Base-by-base conservation (phyloP, 2,888 invertebrate genomes). In the Herminia tarsipennalis region DNA sequence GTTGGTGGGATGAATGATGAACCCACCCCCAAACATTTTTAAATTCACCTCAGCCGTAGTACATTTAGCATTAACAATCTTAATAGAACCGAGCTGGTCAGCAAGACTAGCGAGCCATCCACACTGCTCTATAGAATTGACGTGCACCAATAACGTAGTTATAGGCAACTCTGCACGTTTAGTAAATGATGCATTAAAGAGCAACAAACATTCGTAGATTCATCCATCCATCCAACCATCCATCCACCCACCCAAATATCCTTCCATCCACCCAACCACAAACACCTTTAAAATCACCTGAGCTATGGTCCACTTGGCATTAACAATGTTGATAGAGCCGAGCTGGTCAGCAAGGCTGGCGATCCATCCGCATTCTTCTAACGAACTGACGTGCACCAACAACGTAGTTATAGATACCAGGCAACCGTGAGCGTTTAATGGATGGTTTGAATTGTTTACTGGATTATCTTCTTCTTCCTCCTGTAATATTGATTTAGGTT, bases 11-110 rank as follows among this genome's bases (percentile, higher is more conserved):
- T n/a, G n/a, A n/a, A n/a, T n/a, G n/a, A n/a, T n/a, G n/a, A n/a
- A n/a, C n/a, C n/a, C n/a, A n/a, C n/a, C n/a, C 1, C 2, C 21
- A 21, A 2, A 21, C 8, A 21, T 1, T n/a, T 21, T 21, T 21
- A 2, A 2, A 25, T 35, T 41, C 38, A 85, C 87, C 81, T 83
- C 83, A 0, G 82, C 78, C 14, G 86, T 4, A 0, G 83, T 56
- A 76, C 75, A 81, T 14, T 67, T 72, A 0, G 60, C 66, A 21
- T 81, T 79, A 0, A 22, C 8, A 1, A 25, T n/a, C 25, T 0
- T 47, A 3, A 10, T 17, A 9, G 36, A 38, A 0, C 25, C 40
- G 4, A 81, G 20, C 0, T 55, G 59, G 0, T 10, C 9, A 0
- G 45, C 47, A 0, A 83, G 18, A 1, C 24, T 29, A 0, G 5